Conservation (phyloP, 2,888 invertebrate species). For the Machimus atricapillus region DNA sequence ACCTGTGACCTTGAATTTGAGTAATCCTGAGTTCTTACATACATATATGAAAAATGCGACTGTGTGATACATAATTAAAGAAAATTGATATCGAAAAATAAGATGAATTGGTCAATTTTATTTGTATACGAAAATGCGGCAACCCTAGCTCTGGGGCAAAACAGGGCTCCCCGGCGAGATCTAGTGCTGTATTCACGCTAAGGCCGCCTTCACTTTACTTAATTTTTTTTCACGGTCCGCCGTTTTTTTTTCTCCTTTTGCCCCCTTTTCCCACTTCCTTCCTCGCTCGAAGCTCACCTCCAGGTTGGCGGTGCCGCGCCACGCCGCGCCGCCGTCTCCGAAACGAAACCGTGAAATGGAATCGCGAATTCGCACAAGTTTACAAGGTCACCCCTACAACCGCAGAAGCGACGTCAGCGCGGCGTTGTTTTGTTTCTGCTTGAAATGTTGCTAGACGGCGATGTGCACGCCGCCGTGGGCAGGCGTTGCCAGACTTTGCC, state of each 20-base stretch:
- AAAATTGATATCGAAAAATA: too few relatives aligned
- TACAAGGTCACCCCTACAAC: conserved; percentile 31
- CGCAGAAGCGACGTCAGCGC: neutral
- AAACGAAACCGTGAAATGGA: conserved; percentile 15
- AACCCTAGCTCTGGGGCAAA: neutral
- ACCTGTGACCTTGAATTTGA: too few relatives aligned
- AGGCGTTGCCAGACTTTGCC: neutral
- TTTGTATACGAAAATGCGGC: neutral
- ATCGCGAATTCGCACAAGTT: conserved; percentile 35
- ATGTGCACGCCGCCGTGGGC: neutral
- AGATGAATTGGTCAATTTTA: too few relatives aligned
- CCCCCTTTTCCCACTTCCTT: neutral
- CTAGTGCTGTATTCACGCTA: neutral
- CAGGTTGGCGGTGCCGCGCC: neutral
- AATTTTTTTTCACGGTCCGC: neutral
- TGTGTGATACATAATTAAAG: too few relatives aligned
- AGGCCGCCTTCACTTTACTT: conserved; percentile 14
- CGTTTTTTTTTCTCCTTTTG: neutral
- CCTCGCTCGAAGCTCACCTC: neutral
- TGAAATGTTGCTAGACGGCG: conserved; percentile 32
- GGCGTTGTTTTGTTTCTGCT: conserved; percentile 16
- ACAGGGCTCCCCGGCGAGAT: neutral
- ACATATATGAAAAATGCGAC: too few relatives aligned
- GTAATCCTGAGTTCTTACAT: too few relatives aligned
- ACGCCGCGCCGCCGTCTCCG: neutral